phyloP scores from a whole-genome alignment of 2,113 vertebrate genomes.

The Gorsachius goisagi region DNA sequence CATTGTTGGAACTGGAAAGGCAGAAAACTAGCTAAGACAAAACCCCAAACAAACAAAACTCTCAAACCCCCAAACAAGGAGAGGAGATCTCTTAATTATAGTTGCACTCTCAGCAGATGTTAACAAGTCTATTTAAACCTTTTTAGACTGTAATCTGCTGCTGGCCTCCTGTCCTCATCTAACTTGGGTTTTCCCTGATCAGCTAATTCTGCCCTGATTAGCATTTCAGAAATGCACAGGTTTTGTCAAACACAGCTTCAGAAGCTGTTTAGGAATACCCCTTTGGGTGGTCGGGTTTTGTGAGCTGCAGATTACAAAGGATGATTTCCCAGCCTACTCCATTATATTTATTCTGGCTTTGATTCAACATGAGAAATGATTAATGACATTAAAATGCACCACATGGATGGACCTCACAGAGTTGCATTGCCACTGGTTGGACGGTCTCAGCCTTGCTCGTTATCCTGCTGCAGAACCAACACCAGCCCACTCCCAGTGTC shows the following conservation, averaged over 20 bases:
- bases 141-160: neutral
- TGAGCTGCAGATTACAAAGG: neutral
- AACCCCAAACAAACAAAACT: slow-evolving; percentile 45
- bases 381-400: neutral
- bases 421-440: neutral
- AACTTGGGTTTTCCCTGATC: neutral
- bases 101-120: slow-evolving; percentile 19
- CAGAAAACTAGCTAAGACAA: slow-evolving; percentile 32
- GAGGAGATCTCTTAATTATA: slow-evolving; percentile 13
- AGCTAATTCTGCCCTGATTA: slow-evolving; percentile 7
- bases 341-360: neutral
- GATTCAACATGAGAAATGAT: neutral
- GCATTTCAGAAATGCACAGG: neutral
- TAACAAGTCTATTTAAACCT: slow-evolving; percentile 41
- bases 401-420: neutral
- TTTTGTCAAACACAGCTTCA: slow-evolving; percentile 26
- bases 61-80: slow-evolving; percentile 4
- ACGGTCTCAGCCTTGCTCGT: neutral
- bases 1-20: slow-evolving; percentile 23
- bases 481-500: neutral
- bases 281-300: neutral
- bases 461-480: neutral
- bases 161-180: neutral
- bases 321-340: neutral
- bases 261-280: neutral